Evolutionary conservation across 2,113 vertebrate species (phyloP).

Genomic region (Bungarus multicinctus): DNA sequence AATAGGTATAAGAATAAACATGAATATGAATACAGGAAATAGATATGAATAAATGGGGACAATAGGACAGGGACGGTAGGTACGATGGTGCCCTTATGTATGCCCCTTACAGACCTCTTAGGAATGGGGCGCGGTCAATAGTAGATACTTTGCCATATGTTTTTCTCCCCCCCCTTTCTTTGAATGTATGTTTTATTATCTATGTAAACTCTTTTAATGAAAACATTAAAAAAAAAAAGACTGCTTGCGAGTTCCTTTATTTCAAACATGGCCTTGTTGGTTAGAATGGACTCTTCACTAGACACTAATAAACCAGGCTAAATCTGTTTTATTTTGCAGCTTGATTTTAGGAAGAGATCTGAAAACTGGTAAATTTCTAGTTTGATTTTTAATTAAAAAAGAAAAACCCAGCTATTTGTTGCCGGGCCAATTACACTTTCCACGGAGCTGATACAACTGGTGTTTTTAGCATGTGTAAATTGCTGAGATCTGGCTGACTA

Average conservation of each 20-base stretch:
- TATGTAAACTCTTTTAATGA: slow-evolving; percentile 22
- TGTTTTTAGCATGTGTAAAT: not conserved
- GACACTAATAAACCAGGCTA: not conserved
- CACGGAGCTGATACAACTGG: not conserved
- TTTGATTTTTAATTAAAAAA: not conserved
- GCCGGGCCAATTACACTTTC: not conserved
- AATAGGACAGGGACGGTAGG: too few species aligned
- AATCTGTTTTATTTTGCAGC: not conserved
- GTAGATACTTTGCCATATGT: not conserved
- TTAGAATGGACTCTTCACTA: slow-evolving; percentile 38
- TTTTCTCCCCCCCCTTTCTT: not conserved
- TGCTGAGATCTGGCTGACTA: not conserved
- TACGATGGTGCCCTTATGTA: too few species aligned
- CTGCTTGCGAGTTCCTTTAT: slow-evolving; percentile 31
- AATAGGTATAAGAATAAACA: too few species aligned
- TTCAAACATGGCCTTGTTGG: slow-evolving; percentile 28
- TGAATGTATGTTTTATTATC: not conserved
- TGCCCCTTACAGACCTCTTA: too few species aligned
- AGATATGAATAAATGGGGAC: too few species aligned
- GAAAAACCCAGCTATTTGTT: not conserved
- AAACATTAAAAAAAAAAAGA: slow-evolving; percentile 50
- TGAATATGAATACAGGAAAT: too few species aligned
- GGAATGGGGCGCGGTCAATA: too few species aligned
- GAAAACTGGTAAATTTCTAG: not conserved
- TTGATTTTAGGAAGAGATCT: not conserved